Evolutionary conservation across 2,797 vertebrate species (phyloP).

Genomic region (Phylloscopus collybita): DNA sequence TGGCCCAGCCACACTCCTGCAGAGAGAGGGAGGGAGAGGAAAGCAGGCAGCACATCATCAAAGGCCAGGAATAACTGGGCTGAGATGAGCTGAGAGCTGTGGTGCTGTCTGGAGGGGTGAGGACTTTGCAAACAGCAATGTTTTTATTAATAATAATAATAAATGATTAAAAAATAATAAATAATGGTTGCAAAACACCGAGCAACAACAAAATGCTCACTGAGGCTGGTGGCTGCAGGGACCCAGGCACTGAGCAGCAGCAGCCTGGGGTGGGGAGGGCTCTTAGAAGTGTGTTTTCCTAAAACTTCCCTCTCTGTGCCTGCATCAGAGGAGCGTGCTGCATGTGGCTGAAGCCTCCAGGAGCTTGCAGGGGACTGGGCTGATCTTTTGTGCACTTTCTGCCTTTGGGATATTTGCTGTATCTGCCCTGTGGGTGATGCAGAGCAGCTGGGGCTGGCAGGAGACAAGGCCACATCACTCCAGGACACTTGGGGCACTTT

Average conservation of each 20-base stretch:
- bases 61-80: not conserved
- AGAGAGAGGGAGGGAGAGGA: not conserved
- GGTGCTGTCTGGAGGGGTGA: not conserved
- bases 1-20: not conserved
- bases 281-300: not conserved
- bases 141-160: not conserved
- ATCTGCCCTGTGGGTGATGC: accelerated
- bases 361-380: not conserved
- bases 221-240: not conserved
- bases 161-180: not conserved
- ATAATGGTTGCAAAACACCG: not conserved
- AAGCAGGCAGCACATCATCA: not conserved
- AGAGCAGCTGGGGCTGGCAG: not conserved
- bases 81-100: not conserved
- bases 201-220: not conserved
- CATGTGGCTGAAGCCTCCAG: not conserved
- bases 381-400: not conserved
- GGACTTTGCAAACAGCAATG: not conserved
- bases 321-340: not conserved
- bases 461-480: not conserved
- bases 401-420: not conserved
- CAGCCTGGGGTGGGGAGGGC: not conserved
- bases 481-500: accelerated
- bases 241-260: not conserved
- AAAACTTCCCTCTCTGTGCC: not conserved